These are phyloP conservation scores for Capreolus pygargus DNA, from an alignment of 2,113 vertebrate species.

Conservation along the genomic window DNA sequence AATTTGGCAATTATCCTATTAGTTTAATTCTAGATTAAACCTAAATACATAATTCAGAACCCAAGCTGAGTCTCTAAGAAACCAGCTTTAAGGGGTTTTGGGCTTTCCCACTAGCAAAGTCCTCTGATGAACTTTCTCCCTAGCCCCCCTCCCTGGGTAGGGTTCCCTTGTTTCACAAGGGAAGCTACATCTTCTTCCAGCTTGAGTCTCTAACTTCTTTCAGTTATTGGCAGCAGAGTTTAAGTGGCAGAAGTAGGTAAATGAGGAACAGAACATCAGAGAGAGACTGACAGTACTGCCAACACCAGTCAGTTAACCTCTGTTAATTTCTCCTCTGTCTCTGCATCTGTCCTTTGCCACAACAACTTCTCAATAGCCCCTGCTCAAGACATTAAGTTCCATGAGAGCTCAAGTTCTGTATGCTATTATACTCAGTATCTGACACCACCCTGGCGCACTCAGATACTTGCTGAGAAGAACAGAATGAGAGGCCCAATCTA, in stretches of 20 bases:
- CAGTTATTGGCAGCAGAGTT: neutral
- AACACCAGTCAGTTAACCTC: neutral
- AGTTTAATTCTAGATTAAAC: constrained; percentile 9
- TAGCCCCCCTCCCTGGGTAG: no score
- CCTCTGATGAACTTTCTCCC: neutral
- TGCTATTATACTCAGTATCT: neutral
- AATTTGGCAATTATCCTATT: neutral
- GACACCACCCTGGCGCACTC: neutral
- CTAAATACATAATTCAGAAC: neutral
- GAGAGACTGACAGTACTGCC: neutral
- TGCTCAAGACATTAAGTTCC: neutral
- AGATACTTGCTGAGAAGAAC: neutral
- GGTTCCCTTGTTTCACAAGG: neutral
- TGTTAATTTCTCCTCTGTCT: neutral
- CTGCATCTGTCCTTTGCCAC: neutral
- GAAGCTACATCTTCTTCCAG: neutral
- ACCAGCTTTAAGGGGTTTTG: neutral
- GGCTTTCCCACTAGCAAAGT: neutral
- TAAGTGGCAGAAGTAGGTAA: neutral
- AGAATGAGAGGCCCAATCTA: neutral
- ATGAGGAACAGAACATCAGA: neutral
- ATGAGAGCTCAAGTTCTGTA: neutral
- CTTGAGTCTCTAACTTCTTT: neutral
- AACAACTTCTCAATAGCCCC: neutral
- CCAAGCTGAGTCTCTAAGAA: neutral